A percentile compares a stretch with the other conserved stretches of the same genome.
phyloP scores from a whole-genome alignment of 2,797 vertebrate species.

The Mormyrops boulengeri region DNA sequence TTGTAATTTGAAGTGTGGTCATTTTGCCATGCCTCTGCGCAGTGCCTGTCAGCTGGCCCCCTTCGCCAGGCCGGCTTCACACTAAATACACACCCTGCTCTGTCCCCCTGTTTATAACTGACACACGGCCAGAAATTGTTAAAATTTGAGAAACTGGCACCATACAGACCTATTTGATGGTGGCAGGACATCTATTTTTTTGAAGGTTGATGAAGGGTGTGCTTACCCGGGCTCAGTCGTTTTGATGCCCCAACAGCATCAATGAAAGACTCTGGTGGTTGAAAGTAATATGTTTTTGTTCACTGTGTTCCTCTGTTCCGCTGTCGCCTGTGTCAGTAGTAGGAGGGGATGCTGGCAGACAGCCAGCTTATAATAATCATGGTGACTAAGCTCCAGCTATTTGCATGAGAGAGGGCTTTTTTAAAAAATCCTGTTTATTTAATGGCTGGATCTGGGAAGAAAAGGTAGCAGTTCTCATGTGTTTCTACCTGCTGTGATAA shows the following conservation, averaged over 20 bases:
- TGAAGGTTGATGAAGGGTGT: neutral
- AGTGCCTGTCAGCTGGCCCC: neutral
- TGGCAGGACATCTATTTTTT: neutral
- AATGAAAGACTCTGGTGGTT: conserved; percentile 19
- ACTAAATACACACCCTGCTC: neutral
- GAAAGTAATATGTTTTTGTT: conserved; percentile 20
- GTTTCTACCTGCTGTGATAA: neutral
- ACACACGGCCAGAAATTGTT: neutral
- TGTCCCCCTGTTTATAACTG: neutral
- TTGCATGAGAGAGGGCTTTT: conserved; percentile 27
- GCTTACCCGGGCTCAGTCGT: conserved; percentile 17
- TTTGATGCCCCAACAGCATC: conserved; percentile 23
- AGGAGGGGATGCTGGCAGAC: conserved; percentile 26
- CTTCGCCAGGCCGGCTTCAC: neutral
- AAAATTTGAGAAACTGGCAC: conserved; percentile 3
- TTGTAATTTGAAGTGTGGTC: neutral
- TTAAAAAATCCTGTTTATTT: conserved; percentile 23
- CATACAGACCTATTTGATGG: neutral
- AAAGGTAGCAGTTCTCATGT: conserved; percentile 19
- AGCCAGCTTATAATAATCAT: conserved; percentile 28
- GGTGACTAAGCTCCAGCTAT: conserved; percentile 27
- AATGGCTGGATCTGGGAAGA: conserved; percentile 24
- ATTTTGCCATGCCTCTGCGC: neutral
- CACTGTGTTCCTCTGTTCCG: conserved; percentile 24
- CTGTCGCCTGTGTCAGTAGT: conserved; percentile 26